Base-by-base conservation (phyloP, 2,888 invertebrate species). In the Hoplodrina blanda region DNA sequence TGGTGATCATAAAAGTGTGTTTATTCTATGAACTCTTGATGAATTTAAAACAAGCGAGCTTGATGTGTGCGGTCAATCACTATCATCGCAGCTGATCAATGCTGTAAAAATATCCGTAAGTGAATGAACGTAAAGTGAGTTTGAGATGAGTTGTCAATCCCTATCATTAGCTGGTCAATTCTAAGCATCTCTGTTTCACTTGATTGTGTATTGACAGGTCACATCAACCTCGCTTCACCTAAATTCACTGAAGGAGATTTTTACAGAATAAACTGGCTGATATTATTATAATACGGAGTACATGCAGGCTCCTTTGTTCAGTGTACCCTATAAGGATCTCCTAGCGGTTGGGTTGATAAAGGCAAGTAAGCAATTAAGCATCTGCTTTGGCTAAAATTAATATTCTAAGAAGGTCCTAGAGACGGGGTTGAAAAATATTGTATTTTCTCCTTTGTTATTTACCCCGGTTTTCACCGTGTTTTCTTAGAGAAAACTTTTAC, bases 241-340 rank as follows among this genome's bases (percentile, higher is more conserved):
- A 17, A 46, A 46, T 15, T 46, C 17, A 46, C 46, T 11, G 46
- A 46, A 11, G 15, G 17, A 46, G 17, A 17, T 17, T 46, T 46
- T 46, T 46, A 17, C 15, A 17, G 1, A 46, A 46, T 46, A 17
- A 17, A 46, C 17, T 8, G 7, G 37, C 4, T 49, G 13, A 0
- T 50, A 15, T 54, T 65, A 67, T 63, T 15, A 30, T 44, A 8
- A 30, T 44, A 8, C 7, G 25, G 11, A 11, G 25, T 54, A 49
- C 33, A 25, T 49, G 7, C 7, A 65, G 17, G 17, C 10, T 19
- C 11, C 56, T 69, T 69, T 69, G 68, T 44, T 69, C 20, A 68
- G 17, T 52, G 37, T 57, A 67, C 68, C 56, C 6, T 56, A 1
- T 59, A 33, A 52, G n/a, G 17, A 56, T 56, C 3, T 56, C 49